Evolutionary conservation across 2,888 invertebrate genomes (phyloP).

Genomic region (Fragum whitleyi): DNA sequence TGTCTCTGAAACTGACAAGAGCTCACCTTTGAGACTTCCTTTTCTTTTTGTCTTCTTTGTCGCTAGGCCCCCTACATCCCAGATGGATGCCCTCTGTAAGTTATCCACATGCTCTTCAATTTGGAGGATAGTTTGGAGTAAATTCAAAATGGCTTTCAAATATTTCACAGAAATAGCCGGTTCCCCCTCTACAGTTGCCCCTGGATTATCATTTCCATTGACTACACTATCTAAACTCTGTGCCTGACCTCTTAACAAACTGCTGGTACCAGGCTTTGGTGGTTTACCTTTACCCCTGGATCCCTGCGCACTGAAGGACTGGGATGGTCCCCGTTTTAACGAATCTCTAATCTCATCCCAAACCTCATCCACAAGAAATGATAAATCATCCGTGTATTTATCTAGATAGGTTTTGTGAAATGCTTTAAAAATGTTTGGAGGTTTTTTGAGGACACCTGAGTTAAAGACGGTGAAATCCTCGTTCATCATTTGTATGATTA

Average conservation of each 20-base stretch:
- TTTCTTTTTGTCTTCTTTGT: slow-evolving; percentile 73
- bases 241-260: slow-evolving; percentile 36
- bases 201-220: slow-evolving; percentile 30
- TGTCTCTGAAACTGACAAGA: too few species aligned
- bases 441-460: slow-evolving; percentile 80
- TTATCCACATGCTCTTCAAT: slow-evolving; percentile 79
- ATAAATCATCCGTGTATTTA: slow-evolving; percentile 81
- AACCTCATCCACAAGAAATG: slow-evolving; percentile 78
- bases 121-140: slow-evolving; percentile 74
- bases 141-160: slow-evolving; percentile 74
- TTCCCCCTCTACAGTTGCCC: background rate
- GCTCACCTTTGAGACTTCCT: slow-evolving; percentile 78
- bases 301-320: slow-evolving; percentile 69
- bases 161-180: slow-evolving; percentile 66
- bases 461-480: slow-evolving; percentile 81
- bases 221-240: slow-evolving; percentile 59
- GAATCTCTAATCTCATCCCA: slow-evolving; percentile 77
- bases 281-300: slow-evolving; percentile 50
- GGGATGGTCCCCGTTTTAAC: slow-evolving; percentile 57
- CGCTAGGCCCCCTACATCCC: slow-evolving; percentile 78
- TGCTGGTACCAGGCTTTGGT: slow-evolving; percentile 33
- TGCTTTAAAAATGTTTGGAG: slow-evolving; percentile 76
- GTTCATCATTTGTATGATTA: slow-evolving; percentile 81
- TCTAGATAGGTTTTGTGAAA: slow-evolving; percentile 82
- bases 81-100: slow-evolving; percentile 75